Percentiles rank a stretch among this genome's conserved stretches.
Conservation (phyloP, 1,140 invertebrate species). For the Bombus pascuorum region DNA sequence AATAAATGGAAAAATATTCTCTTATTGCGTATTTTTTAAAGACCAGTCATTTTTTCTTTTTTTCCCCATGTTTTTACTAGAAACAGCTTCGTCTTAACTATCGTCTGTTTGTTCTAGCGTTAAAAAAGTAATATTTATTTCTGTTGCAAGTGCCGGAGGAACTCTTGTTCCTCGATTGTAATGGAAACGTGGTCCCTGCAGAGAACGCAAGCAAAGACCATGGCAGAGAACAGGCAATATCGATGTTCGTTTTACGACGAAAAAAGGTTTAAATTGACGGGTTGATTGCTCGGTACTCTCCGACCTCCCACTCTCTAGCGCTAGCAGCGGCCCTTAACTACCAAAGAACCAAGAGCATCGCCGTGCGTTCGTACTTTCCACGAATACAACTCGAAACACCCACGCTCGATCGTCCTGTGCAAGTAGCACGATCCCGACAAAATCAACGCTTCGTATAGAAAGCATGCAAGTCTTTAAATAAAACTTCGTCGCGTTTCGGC, state of each 20-base stretch:
- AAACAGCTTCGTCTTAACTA: no score
- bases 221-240: neutral
- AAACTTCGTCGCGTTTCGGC: neutral
- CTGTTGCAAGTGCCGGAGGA: neutral
- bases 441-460: conserved; percentile 25
- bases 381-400: conserved; percentile 50
- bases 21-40: no score
- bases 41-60: no score
- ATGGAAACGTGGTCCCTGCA: neutral
- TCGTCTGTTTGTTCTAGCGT: no score
- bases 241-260: conserved; percentile 39
- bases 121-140: neutral
- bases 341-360: conserved; percentile 6
- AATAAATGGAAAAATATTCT: no score
- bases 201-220: neutral
- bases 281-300: conserved; percentile 35
- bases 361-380: conserved; percentile 42
- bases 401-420: conserved; percentile 43
- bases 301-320: conserved; percentile 5
- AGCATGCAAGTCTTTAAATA: conserved; percentile 20
- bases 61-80: no score
- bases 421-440: conserved; percentile 17
- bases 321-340: conserved; percentile 11
- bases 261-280: conserved; percentile 41
- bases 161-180: neutral